These are phyloP conservation scores for Cyaniris semiargus DNA, from an alignment of 2,888 invertebrate genomes.

Conservation along the genomic window DNA sequence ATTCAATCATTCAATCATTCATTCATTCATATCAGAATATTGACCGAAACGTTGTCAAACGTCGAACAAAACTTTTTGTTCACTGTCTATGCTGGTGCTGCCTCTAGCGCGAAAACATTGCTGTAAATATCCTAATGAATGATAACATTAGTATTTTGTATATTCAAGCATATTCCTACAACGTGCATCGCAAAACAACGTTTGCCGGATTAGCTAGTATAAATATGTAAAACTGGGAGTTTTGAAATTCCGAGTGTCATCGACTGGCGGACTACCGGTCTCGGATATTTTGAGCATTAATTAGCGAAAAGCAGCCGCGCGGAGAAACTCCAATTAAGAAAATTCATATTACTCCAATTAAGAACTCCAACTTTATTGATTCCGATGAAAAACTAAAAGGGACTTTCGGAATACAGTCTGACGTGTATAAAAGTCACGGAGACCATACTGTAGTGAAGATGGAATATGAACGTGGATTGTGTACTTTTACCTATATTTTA, in stretches of 20 bases:
- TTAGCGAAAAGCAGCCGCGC: slow-evolving; percentile 24
- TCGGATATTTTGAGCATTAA: slow-evolving; percentile 25
- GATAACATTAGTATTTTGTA: too few relatives aligned
- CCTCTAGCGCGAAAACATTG: too few relatives aligned
- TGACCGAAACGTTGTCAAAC: too few relatives aligned
- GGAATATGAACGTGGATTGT: too few relatives aligned
- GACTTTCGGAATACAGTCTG: neutral
- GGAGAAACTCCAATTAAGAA: slow-evolving; percentile 28
- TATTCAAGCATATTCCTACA: too few relatives aligned
- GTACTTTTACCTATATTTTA: too few relatives aligned
- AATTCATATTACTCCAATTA: slow-evolving; percentile 25
- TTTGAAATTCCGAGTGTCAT: neutral
- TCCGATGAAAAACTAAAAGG: neutral
- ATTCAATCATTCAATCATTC: too few relatives aligned
- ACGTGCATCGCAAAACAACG: neutral
- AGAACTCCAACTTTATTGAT: neutral
- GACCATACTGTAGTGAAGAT: too few relatives aligned
- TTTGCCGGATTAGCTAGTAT: neutral
- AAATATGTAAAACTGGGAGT: neutral
- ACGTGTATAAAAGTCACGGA: neutral
- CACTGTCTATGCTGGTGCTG: too few relatives aligned
- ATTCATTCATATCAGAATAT: too few relatives aligned
- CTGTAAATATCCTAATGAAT: too few relatives aligned
- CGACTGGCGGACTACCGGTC: neutral
- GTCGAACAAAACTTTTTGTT: too few relatives aligned